A percentile compares a stretch with the other conserved stretches of the same genome.
Evolutionary conservation across 35 echinoderm and acorn worm species (phyloP).

Genomic region (Eucidaris tribuloides): DNA sequence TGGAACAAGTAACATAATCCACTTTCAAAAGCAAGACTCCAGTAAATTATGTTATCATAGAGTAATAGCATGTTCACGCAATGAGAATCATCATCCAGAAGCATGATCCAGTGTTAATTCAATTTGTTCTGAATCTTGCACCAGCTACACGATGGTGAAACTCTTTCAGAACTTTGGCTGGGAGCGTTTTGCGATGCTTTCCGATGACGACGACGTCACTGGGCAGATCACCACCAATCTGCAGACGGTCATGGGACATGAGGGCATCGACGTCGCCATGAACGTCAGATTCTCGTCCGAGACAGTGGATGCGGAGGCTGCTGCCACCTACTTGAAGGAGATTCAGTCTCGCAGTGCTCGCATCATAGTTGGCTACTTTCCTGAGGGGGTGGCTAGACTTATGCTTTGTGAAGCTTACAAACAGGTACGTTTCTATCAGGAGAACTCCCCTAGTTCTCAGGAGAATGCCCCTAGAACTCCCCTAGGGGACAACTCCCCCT

Average conservation of each 20-base stretch:
- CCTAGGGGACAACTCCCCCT: neutral
- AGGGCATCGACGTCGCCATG: conserved; percentile 13
- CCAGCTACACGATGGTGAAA: neutral
- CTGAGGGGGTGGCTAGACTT: conserved; percentile 28
- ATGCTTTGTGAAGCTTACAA: conserved; percentile 67
- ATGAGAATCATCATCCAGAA: too few relatives aligned
- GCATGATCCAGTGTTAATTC: too few relatives aligned
- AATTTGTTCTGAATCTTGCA: too few relatives aligned
- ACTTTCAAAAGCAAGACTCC: too few relatives aligned
- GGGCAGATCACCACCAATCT: neutral
- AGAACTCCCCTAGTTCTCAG: neutral
- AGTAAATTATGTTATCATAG: too few relatives aligned
- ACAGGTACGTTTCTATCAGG: neutral
- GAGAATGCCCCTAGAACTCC: neutral
- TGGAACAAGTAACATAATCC: too few relatives aligned
- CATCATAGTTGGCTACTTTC: conserved; percentile 53
- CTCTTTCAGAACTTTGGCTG: conserved; percentile 26
- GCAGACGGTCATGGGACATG: neutral
- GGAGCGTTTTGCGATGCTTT: conserved; percentile 21
- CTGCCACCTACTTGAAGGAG: conserved; percentile 29
- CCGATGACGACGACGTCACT: neutral
- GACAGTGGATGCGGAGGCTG: neutral
- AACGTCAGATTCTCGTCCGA: conserved; percentile 1
- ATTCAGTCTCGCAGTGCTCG: conserved; percentile 35
- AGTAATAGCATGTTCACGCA: too few relatives aligned